Evolutionary conservation across 2,797 vertebrate genomes (phyloP), one percentile per base, ranked within the genome.

Genomic region (Lates japonicus): DNA sequence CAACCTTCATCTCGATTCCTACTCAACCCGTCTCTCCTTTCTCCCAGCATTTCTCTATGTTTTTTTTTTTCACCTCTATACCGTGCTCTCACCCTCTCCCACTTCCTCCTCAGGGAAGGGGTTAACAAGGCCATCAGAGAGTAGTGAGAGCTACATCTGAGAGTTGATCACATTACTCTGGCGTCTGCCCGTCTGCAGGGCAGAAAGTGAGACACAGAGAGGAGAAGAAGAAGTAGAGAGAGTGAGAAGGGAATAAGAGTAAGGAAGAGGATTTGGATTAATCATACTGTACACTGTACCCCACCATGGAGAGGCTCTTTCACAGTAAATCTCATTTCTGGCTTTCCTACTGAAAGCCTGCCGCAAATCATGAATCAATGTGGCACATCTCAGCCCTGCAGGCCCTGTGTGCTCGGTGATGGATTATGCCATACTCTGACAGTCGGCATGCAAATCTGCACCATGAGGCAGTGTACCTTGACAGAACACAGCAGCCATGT

Each of bases 71-170:
- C 68, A 57, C 73, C 42, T 64, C 55, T 62, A 29, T 29, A 0
- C 52, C 22, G 2, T 22, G 44, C 49, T 59, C 62, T 54, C 76
- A 20, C 85, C 77, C 61, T 52, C 54, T 75, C 76, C 42, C 57
- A 48, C 73, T 41, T 88, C 70, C 74, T 88, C 90, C 90, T 91
- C 59, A 33, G 88, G 91, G 88, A 78, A 83, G 74, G 78, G 87
- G 87, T 90, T 94, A 95, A 93, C 90, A 92, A 92, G 87, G 78
- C 93, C 89, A 85, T 85, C 75, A 78, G 92, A 91, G 92, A 91
- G 76, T 78, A 83, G 88, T 7, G 80, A 87, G 73, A 71, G 83
- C 86, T 89, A 49, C 91, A 87, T 88, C 85, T 83, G 90, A 90
- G 90, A 82, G 88, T 91, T 91, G 85, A 94, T 95, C 90, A 91